Conservation (phyloP, 2,113 vertebrate genomes). For the Cheilinus undulatus region DNA sequence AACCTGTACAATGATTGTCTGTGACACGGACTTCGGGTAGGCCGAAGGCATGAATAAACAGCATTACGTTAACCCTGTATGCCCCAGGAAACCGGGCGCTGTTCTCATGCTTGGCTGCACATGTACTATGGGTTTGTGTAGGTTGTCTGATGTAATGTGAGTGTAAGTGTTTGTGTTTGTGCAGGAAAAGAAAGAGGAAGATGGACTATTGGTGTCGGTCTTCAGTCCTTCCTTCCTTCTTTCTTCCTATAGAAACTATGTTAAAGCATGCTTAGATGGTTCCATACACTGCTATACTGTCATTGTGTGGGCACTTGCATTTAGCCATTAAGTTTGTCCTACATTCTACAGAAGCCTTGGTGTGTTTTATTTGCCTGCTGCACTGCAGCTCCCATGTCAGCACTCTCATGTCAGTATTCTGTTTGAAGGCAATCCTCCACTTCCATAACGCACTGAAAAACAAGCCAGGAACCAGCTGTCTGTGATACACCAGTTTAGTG, state of each 20-base stretch:
- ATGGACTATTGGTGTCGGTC: conserved; percentile 17
- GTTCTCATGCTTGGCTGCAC: conserved; percentile 38
- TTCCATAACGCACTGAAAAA: conserved; percentile 23
- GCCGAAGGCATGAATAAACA: conserved; percentile 65
- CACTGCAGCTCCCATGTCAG: conserved; percentile 22
- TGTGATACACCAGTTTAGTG: conserved; percentile 13
- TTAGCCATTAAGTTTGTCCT: conserved; percentile 62
- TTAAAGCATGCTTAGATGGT: conserved; percentile 47
- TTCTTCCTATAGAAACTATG: conserved; percentile 42
- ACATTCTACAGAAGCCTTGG: conserved; percentile 19
- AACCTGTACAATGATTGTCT: conserved; percentile 62
- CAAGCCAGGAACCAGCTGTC: conserved; percentile 15
- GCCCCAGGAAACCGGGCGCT: conserved; percentile 59
- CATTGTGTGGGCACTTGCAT: conserved; percentile 56
- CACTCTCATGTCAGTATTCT: conserved; percentile 10
- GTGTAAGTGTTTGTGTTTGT: conserved; percentile 43
- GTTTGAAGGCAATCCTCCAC: conserved; percentile 39
- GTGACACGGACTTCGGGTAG: conserved; percentile 62
- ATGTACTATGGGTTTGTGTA: conserved; percentile 42
- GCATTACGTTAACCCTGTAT: conserved; percentile 55
- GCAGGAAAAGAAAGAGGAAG: conserved; percentile 25
- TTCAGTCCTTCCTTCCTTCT: conserved; percentile 1
- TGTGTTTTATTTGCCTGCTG: conserved; percentile 30
- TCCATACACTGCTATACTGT: conserved; percentile 39
- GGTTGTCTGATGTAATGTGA: conserved; percentile 46